These are phyloP conservation scores for Indri indri DNA, from an alignment of 2,113 vertebrate species.

Conservation along the genomic window DNA sequence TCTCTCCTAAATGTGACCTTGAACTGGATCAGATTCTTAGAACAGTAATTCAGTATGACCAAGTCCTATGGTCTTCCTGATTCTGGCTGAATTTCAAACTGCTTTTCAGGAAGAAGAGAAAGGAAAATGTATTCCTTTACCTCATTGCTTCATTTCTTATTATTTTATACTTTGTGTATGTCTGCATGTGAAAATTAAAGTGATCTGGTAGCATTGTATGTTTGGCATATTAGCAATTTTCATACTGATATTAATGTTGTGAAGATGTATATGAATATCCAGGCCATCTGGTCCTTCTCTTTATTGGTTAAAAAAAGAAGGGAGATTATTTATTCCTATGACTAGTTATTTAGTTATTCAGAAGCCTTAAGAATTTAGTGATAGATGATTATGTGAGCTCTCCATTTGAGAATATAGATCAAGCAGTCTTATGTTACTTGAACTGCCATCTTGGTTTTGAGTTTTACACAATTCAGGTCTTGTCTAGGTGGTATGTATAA, in stretches of 20 bases:
- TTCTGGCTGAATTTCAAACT: neutral
- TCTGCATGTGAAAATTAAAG: constrained; percentile 47
- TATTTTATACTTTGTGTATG: neutral
- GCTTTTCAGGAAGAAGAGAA: neutral
- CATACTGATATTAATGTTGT: neutral
- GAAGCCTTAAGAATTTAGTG: neutral
- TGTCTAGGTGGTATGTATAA: neutral
- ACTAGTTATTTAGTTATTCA: neutral
- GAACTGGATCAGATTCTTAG: neutral
- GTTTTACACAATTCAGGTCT: neutral
- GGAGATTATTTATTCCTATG: neutral
- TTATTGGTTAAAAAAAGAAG: neutral
- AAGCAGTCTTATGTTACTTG: neutral
- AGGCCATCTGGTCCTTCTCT: neutral
- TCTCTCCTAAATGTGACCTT: neutral
- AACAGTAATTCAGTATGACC: neutral
- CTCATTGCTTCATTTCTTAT: constrained; percentile 13
- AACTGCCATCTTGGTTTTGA: neutral
- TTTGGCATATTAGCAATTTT: neutral
- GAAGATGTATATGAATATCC: neutral
- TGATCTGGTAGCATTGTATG: neutral
- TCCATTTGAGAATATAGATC: constrained; percentile 10
- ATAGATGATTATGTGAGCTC: neutral
- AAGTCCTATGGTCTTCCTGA: neutral
- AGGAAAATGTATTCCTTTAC: neutral